Evolutionary conservation across 2,797 vertebrate species (phyloP).

Genomic region (Bovichtus variegatus): DNA sequence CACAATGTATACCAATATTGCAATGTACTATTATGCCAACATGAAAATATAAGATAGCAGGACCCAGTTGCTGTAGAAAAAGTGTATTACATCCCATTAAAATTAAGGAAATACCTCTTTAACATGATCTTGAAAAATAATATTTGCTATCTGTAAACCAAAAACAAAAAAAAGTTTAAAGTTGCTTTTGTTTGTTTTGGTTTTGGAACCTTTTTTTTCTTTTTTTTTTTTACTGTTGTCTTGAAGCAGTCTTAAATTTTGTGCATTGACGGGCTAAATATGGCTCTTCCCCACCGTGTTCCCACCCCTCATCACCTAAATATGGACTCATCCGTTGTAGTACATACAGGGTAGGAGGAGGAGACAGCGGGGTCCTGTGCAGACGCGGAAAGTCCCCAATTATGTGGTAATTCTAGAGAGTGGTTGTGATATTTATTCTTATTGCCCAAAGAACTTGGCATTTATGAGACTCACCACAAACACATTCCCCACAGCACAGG

Average conservation of each 20-base stretch:
- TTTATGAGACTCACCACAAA: constrained; percentile 86
- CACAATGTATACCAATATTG: too few species aligned
- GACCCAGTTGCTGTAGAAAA: background rate
- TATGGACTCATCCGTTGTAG: constrained; percentile 66
- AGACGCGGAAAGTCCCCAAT: constrained; percentile 90
- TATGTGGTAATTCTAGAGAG: constrained; percentile 87
- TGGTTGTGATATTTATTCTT: constrained; percentile 87
- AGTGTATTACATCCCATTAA: background rate
- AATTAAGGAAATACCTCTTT: background rate
- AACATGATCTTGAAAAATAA: background rate
- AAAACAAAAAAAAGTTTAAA: background rate
- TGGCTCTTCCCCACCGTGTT: constrained; percentile 43
- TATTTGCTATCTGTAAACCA: background rate
- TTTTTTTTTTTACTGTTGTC: constrained; percentile 3
- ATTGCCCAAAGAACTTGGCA: constrained; percentile 86
- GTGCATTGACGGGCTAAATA: constrained; percentile 54
- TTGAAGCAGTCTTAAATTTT: constrained; percentile 32
- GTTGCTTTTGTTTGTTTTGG: background rate
- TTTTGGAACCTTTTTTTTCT: background rate
- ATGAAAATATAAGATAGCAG: background rate
- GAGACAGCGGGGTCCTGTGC: constrained; percentile 80
- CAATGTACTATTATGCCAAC: background rate
- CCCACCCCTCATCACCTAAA: constrained; percentile 57
- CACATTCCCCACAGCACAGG: constrained; percentile 80
- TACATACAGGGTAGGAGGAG: constrained; percentile 64